These are phyloP conservation scores for Oegoconia quadripuncta DNA, from an alignment of 2,888 invertebrate species.

Conservation along the genomic window DNA sequence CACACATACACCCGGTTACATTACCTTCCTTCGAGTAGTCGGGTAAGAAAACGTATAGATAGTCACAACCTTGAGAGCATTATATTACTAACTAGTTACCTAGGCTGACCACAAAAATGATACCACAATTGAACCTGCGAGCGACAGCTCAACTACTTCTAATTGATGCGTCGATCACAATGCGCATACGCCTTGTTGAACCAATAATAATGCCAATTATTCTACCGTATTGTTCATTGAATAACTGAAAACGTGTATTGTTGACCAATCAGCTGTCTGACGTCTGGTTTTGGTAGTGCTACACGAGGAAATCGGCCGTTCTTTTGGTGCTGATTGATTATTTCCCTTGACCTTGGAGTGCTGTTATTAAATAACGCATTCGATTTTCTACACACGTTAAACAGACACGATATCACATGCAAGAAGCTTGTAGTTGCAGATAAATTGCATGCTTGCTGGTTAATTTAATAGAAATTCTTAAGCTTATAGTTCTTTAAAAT, in stretches of 20 bases:
- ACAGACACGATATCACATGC: no score
- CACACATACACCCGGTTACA: no score
- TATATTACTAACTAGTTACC: slow-evolving; percentile 35
- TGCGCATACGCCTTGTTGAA: slow-evolving; percentile 44
- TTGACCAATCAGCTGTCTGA: slow-evolving; percentile 25
- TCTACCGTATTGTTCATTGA: slow-evolving; percentile 29
- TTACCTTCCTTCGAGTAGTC: no score
- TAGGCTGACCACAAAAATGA: slow-evolving; percentile 47
- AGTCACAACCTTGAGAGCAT: slow-evolving; percentile 7
- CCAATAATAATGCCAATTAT: slow-evolving; percentile 43
- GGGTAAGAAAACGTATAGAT: no score
- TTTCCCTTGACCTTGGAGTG: no score
- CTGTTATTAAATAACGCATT: no score
- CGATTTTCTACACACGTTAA: no score
- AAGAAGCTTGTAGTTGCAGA: no score
- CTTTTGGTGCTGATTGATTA: no score
- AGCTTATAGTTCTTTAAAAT: no score
- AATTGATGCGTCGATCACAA: slow-evolving; percentile 63
- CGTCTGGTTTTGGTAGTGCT: slow-evolving; percentile 19
- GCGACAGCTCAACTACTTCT: slow-evolving; percentile 61
- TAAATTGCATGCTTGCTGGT: no score
- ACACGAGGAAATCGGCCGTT: slow-evolving; percentile 35
- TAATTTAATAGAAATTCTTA: no score
- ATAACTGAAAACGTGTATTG: slow-evolving; percentile 30
- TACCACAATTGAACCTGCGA: slow-evolving; percentile 59